Conservation (phyloP, 2,888 invertebrate genomes). For the Chirona hameri region DNA sequence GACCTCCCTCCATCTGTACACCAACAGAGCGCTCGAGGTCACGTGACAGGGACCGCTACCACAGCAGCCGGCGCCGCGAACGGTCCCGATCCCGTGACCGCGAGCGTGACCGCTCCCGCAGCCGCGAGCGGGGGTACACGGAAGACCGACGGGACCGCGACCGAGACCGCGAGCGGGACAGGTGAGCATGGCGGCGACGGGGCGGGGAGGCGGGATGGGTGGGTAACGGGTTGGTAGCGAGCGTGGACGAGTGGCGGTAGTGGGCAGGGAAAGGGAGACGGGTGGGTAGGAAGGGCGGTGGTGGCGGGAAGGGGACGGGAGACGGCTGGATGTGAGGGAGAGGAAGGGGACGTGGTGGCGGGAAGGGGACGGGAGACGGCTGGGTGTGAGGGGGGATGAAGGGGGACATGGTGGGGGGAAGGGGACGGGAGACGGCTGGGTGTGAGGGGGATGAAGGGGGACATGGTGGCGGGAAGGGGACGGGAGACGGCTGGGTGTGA, state of each 20-base stretch:
- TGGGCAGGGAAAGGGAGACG: no score
- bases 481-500: no score
- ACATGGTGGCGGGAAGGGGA: no score
- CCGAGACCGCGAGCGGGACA: slow-evolving; percentile 36
- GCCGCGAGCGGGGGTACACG: neutral
- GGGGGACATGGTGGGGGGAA: no score
- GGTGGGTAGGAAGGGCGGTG: no score
- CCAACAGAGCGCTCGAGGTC: neutral
- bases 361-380: no score
- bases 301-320: neutral
- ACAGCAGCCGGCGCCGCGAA: slow-evolving; percentile 28
- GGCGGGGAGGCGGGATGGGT: neutral
- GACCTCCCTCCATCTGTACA: no score
- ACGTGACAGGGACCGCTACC: slow-evolving; percentile 2
- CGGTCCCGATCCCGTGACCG: slow-evolving; percentile 12
- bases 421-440: neutral
- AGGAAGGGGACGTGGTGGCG: neutral
- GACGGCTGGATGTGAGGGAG: neutral
- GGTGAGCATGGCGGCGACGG: neutral
- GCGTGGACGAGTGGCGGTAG: no score
- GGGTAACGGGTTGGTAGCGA: no score
- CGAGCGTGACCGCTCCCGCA: neutral
- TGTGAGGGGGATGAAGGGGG: no score
- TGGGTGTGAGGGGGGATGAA: no score
- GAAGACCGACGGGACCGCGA: slow-evolving; percentile 45